Percentiles rank a stretch among this genome's conserved stretches.
These are phyloP conservation scores for Urocyon cinereoargenteus DNA, from an alignment of 2,797 vertebrate genomes.

Conservation along the genomic window DNA sequence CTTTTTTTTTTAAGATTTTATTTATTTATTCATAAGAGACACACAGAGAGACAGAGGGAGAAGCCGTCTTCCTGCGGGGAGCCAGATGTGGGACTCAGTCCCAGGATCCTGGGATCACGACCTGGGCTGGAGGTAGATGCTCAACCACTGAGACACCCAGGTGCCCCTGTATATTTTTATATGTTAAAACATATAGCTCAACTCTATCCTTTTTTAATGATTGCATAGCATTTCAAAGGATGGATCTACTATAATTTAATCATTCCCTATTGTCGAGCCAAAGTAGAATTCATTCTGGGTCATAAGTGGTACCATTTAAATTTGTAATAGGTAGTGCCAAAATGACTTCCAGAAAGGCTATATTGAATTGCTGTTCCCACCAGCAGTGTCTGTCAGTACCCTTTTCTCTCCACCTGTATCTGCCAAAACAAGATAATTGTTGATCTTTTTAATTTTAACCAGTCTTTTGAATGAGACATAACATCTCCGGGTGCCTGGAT, in stretches of 20 bases:
- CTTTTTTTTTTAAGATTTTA: not conserved
- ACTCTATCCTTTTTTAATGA: constrained; percentile 50
- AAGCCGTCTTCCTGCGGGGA: no score
- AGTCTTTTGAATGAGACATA: constrained; percentile 10
- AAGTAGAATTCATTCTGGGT: constrained; percentile 42
- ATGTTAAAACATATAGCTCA: not conserved
- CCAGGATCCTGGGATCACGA: no score
- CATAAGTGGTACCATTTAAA: not conserved
- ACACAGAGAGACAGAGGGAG: no score
- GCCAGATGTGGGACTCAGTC: no score
- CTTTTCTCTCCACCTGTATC: not conserved
- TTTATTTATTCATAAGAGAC: no score
- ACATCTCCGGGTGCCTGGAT: not conserved
- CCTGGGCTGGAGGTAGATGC: no score
- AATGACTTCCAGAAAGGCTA: constrained; percentile 13
- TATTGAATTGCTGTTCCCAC: constrained; percentile 28
- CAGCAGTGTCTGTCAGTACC: not conserved
- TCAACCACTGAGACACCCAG: no score
- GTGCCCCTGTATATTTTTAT: constrained; percentile 7
- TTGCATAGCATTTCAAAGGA: not conserved
- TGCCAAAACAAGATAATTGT: not conserved
- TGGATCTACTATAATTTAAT: constrained; percentile 24
- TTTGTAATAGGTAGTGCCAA: constrained; percentile 33
- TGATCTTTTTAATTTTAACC: constrained; percentile 50
- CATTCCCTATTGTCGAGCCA: not conserved